Percentiles rank a stretch among this genome's conserved stretches.
These are phyloP conservation scores for Eupithecia exiguata DNA, from an alignment of 2,888 invertebrate species.

Conservation along the genomic window DNA sequence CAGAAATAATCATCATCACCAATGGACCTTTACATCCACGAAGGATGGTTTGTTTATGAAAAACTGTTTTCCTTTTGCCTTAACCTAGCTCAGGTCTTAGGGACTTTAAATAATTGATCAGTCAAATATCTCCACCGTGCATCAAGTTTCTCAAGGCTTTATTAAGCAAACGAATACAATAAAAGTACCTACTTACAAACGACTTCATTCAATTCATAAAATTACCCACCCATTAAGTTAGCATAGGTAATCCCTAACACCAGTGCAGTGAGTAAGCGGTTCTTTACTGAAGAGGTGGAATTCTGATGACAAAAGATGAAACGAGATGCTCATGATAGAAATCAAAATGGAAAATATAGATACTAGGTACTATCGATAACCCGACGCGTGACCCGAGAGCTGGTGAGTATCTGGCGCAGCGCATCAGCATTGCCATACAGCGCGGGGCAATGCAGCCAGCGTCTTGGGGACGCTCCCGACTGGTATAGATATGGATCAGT, in stretches of 20 bases:
- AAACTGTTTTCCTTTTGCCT: not conserved
- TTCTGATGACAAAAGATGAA: not conserved
- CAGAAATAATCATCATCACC: too few relatives aligned
- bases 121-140: slow-evolving; percentile 15
- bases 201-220: slow-evolving; percentile 11
- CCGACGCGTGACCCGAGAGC: too few relatives aligned
- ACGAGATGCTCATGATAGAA: not conserved
- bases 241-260: slow-evolving; percentile 18
- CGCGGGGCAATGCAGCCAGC: too few relatives aligned
- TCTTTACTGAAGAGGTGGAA: slow-evolving; percentile 18
- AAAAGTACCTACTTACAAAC: slow-evolving; percentile 16
- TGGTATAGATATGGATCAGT: too few relatives aligned
- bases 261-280: slow-evolving; percentile 17
- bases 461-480: too few relatives aligned
- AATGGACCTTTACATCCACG: too few relatives aligned
- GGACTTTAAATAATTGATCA: not conserved
- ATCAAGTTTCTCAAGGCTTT: slow-evolving; percentile 33
- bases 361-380: too few relatives aligned
- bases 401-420: too few relatives aligned
- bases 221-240: slow-evolving; percentile 22
- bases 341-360: too few relatives aligned
- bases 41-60: too few relatives aligned
- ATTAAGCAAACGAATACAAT: slow-evolving; percentile 30
- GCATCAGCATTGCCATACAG: too few relatives aligned
- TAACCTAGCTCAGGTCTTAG: not conserved